Conservation (phyloP, 2,113 vertebrate genomes). For the Apistogramma diplotaenia region DNA sequence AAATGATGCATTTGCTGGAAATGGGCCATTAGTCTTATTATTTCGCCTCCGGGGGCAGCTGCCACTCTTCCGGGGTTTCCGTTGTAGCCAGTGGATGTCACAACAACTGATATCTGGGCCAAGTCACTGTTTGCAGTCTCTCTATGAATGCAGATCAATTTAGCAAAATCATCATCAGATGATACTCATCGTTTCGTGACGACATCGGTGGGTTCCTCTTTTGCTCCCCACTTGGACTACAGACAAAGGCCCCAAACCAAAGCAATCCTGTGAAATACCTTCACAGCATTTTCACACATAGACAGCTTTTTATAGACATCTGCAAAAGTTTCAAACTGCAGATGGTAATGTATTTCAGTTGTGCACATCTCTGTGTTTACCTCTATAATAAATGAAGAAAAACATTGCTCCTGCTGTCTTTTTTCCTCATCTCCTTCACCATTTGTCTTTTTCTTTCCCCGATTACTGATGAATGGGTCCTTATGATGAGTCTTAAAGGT, state of each 20-base stretch:
- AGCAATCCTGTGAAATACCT: background rate
- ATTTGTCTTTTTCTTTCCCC: background rate
- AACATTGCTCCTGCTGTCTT: background rate
- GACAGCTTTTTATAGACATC: no score
- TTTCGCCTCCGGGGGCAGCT: background rate
- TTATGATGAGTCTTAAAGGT: background rate
- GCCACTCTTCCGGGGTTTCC: background rate
- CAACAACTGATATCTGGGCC: background rate
- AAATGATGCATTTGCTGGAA: background rate
- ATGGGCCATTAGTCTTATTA: background rate
- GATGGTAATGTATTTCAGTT: slow-evolving; percentile 1
- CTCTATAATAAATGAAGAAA: background rate
- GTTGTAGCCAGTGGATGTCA: background rate
- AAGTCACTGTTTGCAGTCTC: background rate
- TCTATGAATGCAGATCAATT: background rate
- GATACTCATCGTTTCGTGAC: background rate
- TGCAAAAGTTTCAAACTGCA: background rate
- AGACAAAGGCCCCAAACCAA: background rate
- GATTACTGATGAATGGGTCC: slow-evolving; percentile 10
- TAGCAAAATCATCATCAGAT: background rate
- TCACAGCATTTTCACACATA: background rate
- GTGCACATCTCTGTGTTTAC: background rate
- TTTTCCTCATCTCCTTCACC: background rate
- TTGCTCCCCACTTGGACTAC: background rate
- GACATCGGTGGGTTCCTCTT: background rate